Base-by-base conservation (phyloP, 2,113 vertebrate species). In the Physeter macrocephalus region DNA sequence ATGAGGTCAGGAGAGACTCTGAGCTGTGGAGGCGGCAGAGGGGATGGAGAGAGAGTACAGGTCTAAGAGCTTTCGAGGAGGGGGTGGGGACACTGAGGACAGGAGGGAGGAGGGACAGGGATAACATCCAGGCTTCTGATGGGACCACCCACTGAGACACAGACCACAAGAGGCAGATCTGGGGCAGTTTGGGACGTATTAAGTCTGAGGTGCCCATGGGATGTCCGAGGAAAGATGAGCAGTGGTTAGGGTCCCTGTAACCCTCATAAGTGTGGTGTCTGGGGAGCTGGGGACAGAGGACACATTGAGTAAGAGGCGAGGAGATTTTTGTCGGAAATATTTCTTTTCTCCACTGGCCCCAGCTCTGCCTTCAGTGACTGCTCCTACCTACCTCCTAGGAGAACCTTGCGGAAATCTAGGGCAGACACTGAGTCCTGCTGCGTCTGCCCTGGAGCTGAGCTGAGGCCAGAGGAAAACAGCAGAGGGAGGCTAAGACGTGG, bases 61-160 rank as follows among this genome's bases (percentile, higher is more conserved):
- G 11, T 23, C 41, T 69, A 27, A 17, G 29, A 34, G 34, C 54
- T 34, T 6, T 25, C 18, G 15, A 43, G 67, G 49, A 41, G 15
- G 25, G 7, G 0, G 43, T 3, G 0, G 18, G 64, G 66, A 14
- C 8, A 25, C 27, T n/a, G 36, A 0, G 1, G 14, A 41, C 83
- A 9, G 25, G 23, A 80, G 27, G 27, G 14, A 78, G 41, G 21
- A 72, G 69, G 57, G 54, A n/a, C 23, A 67, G 57, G 64, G 62
- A 12, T 23, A 31, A 29, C 7, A 3, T 25, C 69, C 57, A 31
- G 62, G 49, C 80, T 61, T 49, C 41, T 86, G 49, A 39, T 13
- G 31, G 41, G 27, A 21, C 2, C 0, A 0, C 12, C 17, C 5
- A 66, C 20, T 0, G 12, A 94, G 81, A 69, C 82, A 39, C 0